Conservation (phyloP, 2,888 invertebrate genomes). For the Chelonus formosanus region DNA sequence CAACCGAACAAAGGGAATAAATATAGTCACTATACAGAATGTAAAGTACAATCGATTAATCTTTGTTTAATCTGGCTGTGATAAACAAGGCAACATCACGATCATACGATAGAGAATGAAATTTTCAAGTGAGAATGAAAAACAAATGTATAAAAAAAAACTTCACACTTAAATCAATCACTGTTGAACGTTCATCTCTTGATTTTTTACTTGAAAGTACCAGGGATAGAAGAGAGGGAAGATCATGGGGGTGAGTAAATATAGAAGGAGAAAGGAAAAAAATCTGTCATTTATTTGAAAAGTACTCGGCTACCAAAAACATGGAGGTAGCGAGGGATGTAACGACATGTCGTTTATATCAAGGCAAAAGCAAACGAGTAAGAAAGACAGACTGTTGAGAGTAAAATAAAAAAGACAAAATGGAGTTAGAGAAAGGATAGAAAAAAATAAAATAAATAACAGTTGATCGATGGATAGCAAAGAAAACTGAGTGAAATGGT, state of each 20-base stretch:
- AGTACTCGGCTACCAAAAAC: constrained; percentile 35
- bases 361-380: constrained; percentile 8
- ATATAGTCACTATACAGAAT: constrained; percentile 7
- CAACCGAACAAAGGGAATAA: no score
- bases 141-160: constrained; percentile 24
- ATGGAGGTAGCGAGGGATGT: constrained; percentile 31
- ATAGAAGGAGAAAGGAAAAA: constrained; percentile 16
- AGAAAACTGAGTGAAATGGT: constrained; percentile 35
- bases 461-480: constrained; percentile 37
- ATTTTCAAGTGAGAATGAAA: background rate
- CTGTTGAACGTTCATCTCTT: background rate
- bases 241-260: background rate
- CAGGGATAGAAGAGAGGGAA: background rate
- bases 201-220: constrained; percentile 4
- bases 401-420: constrained; percentile 14
- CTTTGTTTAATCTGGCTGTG: constrained; percentile 28
- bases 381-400: constrained; percentile 1
- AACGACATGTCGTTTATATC: constrained; percentile 45
- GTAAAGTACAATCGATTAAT: constrained; percentile 25
- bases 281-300: constrained; percentile 43
- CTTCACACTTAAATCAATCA: constrained; percentile 29
- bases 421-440: constrained; percentile 11
- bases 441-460: constrained; percentile 33
- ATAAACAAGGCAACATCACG: constrained; percentile 18
- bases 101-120: constrained; percentile 1